Percentiles rank a stretch among this genome's conserved stretches.
Conservation (phyloP, 2,797 vertebrate species). For the Bradypodion ventrale region DNA sequence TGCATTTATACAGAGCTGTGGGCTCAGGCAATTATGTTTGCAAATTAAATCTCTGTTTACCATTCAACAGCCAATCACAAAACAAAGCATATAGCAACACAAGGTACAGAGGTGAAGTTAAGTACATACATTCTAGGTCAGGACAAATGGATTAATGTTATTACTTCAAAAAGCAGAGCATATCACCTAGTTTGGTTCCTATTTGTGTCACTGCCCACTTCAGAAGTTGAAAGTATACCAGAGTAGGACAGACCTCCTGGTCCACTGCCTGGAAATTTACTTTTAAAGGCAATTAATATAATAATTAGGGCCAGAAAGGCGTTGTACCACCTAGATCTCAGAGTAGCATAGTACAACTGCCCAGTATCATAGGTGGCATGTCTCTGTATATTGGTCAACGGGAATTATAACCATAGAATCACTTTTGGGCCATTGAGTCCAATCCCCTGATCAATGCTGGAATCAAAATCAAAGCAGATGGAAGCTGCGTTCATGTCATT, state of each 20-base stretch:
- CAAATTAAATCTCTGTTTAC: too few species aligned
- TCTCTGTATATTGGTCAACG: too few species aligned
- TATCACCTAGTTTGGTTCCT: not conserved
- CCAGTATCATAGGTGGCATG: not conserved
- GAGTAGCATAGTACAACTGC: not conserved
- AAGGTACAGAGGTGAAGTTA: not conserved
- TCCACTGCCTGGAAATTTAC: too few species aligned
- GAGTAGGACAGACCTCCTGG: not conserved
- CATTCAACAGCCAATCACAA: too few species aligned
- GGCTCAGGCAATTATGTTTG: too few species aligned
- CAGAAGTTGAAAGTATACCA: not conserved
- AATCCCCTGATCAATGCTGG: too few species aligned
- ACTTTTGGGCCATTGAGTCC: too few species aligned
- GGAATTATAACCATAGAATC: too few species aligned
- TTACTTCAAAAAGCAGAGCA: not conserved
- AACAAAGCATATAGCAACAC: too few species aligned
- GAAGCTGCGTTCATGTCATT: too few species aligned
- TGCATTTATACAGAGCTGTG: too few species aligned
- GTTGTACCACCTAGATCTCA: not conserved
- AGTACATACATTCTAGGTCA: not conserved
- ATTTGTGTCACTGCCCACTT: not conserved
- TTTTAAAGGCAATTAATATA: not conserved
- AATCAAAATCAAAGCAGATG: too few species aligned
- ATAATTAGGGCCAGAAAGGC: not conserved
- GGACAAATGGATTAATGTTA: not conserved